Conservation (phyloP, 2,888 invertebrate genomes). For the Deladenus siricidicola region DNA sequence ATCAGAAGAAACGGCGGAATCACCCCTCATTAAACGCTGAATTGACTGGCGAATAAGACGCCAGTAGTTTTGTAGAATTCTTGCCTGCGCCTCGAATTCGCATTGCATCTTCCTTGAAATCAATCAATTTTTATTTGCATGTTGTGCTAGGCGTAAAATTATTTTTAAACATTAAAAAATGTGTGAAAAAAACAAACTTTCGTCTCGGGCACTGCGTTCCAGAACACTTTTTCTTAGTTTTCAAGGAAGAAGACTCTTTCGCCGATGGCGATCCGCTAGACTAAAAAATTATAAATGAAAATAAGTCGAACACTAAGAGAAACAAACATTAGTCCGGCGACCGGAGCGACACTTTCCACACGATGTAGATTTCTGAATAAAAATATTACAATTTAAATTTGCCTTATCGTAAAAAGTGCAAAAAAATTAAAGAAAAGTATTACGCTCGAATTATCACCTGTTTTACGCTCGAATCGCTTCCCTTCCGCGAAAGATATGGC, state of each 20-base stretch:
- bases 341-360: slow-evolving; percentile 2
- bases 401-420: no score
- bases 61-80: slow-evolving; percentile 3
- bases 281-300: background rate
- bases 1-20: background rate
- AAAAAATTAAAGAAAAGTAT: background rate
- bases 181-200: background rate
- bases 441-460: background rate
- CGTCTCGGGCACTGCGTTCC: slow-evolving; percentile 8
- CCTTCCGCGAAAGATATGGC: slow-evolving; percentile 4
- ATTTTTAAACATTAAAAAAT: no score
- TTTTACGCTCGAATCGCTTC: background rate
- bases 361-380: background rate
- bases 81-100: slow-evolving; percentile 3
- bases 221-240: slow-evolving; percentile 2
- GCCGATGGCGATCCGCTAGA: background rate
- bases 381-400: background rate
- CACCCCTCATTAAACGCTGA: slow-evolving; percentile 2
- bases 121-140: background rate
- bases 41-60: slow-evolving; percentile 2
- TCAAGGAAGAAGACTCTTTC: background rate
- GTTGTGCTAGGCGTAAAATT: no score
- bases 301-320: background rate
- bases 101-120: slow-evolving; percentile 1
- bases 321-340: background rate